Conservation (phyloP, 2,797 vertebrate species). For the Rhinoraja longicauda region DNA sequence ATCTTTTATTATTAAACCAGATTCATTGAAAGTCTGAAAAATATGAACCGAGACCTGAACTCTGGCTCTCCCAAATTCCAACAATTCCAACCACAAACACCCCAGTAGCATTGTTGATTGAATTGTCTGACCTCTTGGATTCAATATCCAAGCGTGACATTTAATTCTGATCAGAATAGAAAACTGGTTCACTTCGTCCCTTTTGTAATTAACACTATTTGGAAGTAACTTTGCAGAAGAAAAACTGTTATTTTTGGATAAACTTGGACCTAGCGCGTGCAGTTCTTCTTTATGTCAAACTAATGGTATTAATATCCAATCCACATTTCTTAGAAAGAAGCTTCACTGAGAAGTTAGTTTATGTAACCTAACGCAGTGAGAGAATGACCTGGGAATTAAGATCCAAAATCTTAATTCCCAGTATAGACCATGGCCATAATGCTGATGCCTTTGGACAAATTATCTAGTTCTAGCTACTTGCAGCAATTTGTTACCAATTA, state of each 20-base stretch:
- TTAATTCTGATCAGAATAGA: neutral
- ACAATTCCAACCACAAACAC: too few species aligned
- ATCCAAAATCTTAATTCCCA: neutral
- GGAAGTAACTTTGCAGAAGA: neutral
- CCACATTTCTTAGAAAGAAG: neutral
- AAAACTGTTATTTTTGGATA: neutral
- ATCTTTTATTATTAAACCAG: neutral
- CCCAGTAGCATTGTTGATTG: neutral
- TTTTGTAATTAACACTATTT: neutral
- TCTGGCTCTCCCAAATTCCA: too few species aligned
- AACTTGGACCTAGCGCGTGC: neutral
- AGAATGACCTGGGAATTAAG: too few species aligned
- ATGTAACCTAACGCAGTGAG: neutral
- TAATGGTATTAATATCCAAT: too few species aligned
- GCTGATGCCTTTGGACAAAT: neutral
- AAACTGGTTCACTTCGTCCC: neutral
- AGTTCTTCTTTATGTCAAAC: neutral
- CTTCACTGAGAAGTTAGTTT: neutral
- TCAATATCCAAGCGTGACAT: neutral
- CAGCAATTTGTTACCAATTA: neutral
- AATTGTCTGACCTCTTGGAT: neutral
- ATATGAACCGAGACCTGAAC: too few species aligned
- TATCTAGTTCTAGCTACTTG: neutral
- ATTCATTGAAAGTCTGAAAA: too few species aligned
- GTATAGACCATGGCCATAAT: neutral